phyloP scores from a whole-genome alignment of 1,140 invertebrate species.

The Zaprionus vittiger region DNA sequence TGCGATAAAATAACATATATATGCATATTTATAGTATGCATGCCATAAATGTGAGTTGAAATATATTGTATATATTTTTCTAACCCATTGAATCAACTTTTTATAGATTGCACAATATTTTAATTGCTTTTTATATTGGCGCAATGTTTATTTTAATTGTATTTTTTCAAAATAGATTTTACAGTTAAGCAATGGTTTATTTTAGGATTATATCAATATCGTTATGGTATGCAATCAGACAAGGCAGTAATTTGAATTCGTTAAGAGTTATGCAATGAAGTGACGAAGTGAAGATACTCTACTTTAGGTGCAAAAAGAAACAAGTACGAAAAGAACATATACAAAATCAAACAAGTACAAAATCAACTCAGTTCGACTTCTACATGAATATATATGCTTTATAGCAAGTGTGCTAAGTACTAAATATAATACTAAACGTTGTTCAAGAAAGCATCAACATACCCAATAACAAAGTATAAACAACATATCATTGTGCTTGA shows the following conservation, averaged over 20 bases:
- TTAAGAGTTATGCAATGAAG: background rate
- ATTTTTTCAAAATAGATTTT: slow-evolving; percentile 1
- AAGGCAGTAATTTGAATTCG: background rate
- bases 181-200: background rate
- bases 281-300: background rate
- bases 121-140: slow-evolving; percentile 27
- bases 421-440: too few species aligned
- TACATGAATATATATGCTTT: background rate
- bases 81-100: slow-evolving; percentile 5
- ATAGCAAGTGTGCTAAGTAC: background rate
- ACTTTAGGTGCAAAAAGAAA: background rate
- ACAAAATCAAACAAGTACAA: too few species aligned
- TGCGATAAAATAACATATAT: slow-evolving; percentile 2
- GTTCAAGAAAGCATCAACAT: background rate
- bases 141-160: slow-evolving; percentile 25
- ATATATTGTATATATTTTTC: slow-evolving; percentile 9
- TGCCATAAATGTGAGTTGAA: background rate
- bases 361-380: too few species aligned
- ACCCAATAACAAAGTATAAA: background rate
- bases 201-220: background rate
- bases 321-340: too few species aligned
- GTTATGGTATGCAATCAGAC: background rate
- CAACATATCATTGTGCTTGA: slow-evolving; percentile 10
- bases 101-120: slow-evolving; percentile 22
- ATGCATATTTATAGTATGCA: background rate